Base-by-base conservation (phyloP, 2,797 vertebrate species). In the Cygnus olor region DNA sequence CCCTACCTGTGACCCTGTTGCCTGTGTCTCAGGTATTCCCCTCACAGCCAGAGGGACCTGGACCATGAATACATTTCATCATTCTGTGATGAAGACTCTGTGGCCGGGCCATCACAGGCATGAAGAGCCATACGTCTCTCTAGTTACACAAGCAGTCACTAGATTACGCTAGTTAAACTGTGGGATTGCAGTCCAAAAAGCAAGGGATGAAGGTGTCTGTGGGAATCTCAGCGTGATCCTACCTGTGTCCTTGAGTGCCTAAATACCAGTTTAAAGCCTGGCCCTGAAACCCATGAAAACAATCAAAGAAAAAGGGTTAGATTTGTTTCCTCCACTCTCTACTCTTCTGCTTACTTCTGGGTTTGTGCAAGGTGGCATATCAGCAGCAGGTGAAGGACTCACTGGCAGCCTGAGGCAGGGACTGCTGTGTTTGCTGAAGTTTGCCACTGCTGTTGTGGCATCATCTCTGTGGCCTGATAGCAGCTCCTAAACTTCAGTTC, bases 251-350 rank as follows among this genome's bases (percentile, higher is more conserved):
- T 56, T 70, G 32, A 85, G 71, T 3, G 1, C 30, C 42, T 82
- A 72, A 85, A 74, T 19, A 58, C 9, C 49, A 58, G 16, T 65
- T 71, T 45, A 80, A 80, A 68, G 40, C 47, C 76, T 4, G 80
- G 69, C 25, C 18, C 22, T 51, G 38, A 72, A 63, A 21, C 15
- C 14, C 11, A 8, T 45, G 49, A 60, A 85, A 74, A 57, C 4
- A 8, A 30, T 45, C 0, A 0, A 36, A 53, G 11, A 18, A 91
- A 89, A 51, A 40, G 13, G 1, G 0, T 34, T 4, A 42, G 21
- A 25, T 56, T 34, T 28, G 36, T 72, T 85, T 63, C 4, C 12
- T 49, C 34, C 45, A 49, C 0, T 1, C 5, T 10, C 2, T 72
- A 32, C 5, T 80, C 17, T 54, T 66, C 17, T 14, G 3, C 14